Base-by-base conservation (phyloP, 2,888 invertebrate species). In the Gisinianus flammeolus region DNA sequence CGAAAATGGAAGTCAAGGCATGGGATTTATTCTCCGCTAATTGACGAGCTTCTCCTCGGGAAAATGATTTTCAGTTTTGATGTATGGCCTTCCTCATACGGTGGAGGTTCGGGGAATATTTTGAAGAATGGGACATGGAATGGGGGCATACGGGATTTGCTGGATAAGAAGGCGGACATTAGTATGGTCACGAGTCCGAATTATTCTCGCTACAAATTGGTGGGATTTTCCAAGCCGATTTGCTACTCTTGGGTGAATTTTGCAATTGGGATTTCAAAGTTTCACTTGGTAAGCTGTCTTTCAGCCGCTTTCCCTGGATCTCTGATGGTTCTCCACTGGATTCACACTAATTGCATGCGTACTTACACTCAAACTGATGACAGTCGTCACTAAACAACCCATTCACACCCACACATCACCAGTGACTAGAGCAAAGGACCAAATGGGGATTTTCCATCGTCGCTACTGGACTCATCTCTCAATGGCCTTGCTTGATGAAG, bases 61-160 rank as follows among this genome's bases (percentile, higher is more conserved):
- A 76, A 77, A 35, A 71, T 71, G 31, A 83, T 81, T 56, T 81
- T 81, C 52, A 80, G 77, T 12, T 44, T 71, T 5, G 22, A 77
- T 28, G 76, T 72, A 24, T 76, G 80, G 26, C 83, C 83, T 1
- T 80, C 81, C 0, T 75, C 74, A 24, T 5, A 6, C 6, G 52
- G 77, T 58, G 4, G 81, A 80, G 4, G n/a, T n/a, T 79, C 81
- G 8, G 83, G 81, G 0, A 33, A 26, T 0, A 35, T 44, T 24
- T 12, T 76, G 1, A 76, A 79, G 16, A 77, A 75, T 16, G 79
- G 79, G 19, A 62, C 72, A 52, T 83, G 83, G 83, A 24, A 79
- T 0, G 83, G 83, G 0, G 78, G 80, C 12, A 78, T 81, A 0
- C 78, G 80, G 12, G 83, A 81, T 54, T 69, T 83, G 16, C 30